phyloP scores from a whole-genome alignment of 2,888 invertebrate species.

The Phengaris arion region DNA sequence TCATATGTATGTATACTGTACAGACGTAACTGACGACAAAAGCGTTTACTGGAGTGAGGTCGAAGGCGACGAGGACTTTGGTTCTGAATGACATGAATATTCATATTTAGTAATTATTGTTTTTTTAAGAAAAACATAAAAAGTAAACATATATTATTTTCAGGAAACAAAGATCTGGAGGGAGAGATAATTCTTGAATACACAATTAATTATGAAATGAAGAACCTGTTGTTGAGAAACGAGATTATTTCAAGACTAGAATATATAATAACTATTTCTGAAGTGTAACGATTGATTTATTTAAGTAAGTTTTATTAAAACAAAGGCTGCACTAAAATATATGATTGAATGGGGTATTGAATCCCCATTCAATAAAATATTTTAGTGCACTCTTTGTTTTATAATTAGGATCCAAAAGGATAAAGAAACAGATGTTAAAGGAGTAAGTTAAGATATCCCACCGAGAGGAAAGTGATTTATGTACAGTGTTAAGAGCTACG shows the following conservation, averaged over 20 bases:
- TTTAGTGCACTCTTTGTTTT: not conserved
- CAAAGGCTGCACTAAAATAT: too few species aligned
- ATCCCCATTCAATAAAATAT: not conserved
- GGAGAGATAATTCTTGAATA: too few species aligned
- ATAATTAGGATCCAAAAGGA: not conserved
- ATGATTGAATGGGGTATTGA: too few species aligned
- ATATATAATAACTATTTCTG: too few species aligned
- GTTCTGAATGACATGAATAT: constrained; percentile 21
- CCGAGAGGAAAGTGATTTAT: constrained; percentile 23
- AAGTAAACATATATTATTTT: too few species aligned
- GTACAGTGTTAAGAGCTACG: constrained; percentile 13
- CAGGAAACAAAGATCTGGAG: too few species aligned
- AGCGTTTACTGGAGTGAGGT: constrained; percentile 28
- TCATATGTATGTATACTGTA: not conserved
- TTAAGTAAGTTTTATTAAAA: too few species aligned
- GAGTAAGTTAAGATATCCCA: constrained; percentile 10
- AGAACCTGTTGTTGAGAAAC: too few species aligned
- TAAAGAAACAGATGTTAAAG: constrained; percentile 22
- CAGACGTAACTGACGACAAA: constrained; percentile 25
- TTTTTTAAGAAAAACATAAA: not conserved
- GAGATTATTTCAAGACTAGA: too few species aligned
- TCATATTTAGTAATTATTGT: not conserved
- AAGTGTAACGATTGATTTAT: too few species aligned
- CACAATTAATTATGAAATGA: too few species aligned
- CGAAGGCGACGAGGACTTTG: constrained; percentile 27